Conservation (phyloP, 2,797 vertebrate genomes). For the Aplochiton taeniatus region DNA sequence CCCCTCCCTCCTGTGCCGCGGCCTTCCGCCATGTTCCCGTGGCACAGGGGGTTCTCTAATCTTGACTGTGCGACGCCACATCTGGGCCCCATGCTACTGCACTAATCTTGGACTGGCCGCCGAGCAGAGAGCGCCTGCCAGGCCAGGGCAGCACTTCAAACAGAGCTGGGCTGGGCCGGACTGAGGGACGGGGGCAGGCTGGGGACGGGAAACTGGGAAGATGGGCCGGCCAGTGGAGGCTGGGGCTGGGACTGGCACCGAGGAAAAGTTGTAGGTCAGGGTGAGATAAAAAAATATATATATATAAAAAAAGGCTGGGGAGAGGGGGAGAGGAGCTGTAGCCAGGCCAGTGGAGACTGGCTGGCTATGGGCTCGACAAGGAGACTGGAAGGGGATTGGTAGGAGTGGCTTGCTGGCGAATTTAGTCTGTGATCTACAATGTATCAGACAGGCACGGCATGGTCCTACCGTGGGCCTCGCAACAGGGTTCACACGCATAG, state of each 20-base stretch:
- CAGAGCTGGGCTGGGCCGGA: neutral
- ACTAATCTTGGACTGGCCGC: constrained; percentile 10
- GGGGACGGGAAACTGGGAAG: neutral
- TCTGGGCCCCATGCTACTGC: constrained; percentile 1
- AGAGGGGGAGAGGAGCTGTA: too few relatives aligned
- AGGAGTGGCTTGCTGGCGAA: neutral
- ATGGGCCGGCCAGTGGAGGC: neutral
- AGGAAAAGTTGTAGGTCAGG: neutral
- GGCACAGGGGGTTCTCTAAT: constrained; percentile 9
- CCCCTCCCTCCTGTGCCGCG: neutral
- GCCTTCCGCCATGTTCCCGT: neutral
- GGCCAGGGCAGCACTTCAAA: constrained; percentile 8
- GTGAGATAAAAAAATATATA: too few relatives aligned
- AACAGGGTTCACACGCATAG: neutral
- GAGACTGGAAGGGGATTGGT: too few relatives aligned
- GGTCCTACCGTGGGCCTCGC: neutral
- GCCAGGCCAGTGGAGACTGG: too few relatives aligned
- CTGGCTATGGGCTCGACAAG: too few relatives aligned
- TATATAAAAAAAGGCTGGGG: too few relatives aligned
- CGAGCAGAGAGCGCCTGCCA: neutral
- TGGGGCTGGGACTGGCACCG: neutral
- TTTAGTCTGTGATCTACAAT: constrained; percentile 6
- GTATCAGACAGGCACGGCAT: neutral
- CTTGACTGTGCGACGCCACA: constrained; percentile 1
- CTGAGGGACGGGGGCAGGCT: neutral